These are phyloP conservation scores for Delichon dasypus DNA, from an alignment of 2,797 vertebrate genomes.

Conservation along the genomic window DNA sequence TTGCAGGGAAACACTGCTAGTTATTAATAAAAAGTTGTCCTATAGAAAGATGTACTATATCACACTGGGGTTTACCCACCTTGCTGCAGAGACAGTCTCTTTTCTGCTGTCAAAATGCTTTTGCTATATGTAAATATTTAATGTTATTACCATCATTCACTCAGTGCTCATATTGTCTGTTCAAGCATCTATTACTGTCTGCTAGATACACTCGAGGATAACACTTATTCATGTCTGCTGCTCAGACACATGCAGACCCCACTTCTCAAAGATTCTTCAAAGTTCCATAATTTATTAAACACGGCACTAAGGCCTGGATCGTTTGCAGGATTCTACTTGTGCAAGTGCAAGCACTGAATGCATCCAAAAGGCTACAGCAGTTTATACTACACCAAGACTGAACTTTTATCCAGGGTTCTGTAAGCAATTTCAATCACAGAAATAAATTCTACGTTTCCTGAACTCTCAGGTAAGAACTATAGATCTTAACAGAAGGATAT, in stretches of 20 bases:
- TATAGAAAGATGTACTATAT: neutral
- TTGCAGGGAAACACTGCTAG: slow-evolving; percentile 22
- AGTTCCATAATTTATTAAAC: slow-evolving; percentile 78
- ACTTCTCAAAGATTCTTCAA: slow-evolving; percentile 70
- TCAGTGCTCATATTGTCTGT: slow-evolving; percentile 71
- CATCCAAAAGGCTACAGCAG: neutral
- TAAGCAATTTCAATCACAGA: neutral
- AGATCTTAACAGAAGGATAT: neutral
- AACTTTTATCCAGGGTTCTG: neutral
- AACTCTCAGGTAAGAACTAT: neutral
- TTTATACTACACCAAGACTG: neutral
- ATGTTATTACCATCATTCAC: slow-evolving; percentile 75
- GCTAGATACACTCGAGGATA: slow-evolving; percentile 71
- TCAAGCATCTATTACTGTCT: slow-evolving; percentile 76
- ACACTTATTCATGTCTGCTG: slow-evolving; percentile 71
- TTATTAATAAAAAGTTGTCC: slow-evolving; percentile 42
- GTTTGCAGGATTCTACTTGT: neutral
- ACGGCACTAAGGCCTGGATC: slow-evolving; percentile 12
- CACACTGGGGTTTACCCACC: slow-evolving; percentile 46
- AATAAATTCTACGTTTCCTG: neutral
- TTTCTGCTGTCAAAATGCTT: slow-evolving; percentile 57
- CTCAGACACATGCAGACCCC: slow-evolving; percentile 67
- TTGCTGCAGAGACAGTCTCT: slow-evolving; percentile 46
- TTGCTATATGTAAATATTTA: slow-evolving; percentile 77
- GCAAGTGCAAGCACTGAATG: neutral